A percentile compares a stretch with the other conserved stretches of the same genome.
Conservation (phyloP, 2,888 invertebrate species). For the Rugalucina vietnamica region DNA sequence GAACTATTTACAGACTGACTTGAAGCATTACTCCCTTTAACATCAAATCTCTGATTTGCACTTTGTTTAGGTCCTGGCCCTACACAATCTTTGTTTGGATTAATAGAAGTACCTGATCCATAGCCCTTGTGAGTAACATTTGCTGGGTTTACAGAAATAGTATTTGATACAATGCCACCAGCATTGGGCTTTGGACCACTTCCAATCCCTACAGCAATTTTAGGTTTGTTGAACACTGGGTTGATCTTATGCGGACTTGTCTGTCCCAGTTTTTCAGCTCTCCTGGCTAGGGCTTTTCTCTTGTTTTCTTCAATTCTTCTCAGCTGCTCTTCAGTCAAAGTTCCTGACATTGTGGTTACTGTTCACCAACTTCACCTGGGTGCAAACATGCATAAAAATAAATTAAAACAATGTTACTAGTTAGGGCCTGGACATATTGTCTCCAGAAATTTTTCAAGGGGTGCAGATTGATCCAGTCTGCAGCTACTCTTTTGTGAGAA, state of each 20-base stretch:
- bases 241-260: neutral
- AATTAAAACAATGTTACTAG: no score
- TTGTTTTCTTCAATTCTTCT: slow-evolving; percentile 84
- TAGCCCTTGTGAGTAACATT: neutral
- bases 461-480: no score
- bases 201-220: neutral
- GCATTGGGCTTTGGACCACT: neutral
- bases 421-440: no score
- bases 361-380: no score
- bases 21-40: neutral
- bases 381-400: no score
- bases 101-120: neutral
- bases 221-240: neutral
- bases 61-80: neutral
- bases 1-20: no score
- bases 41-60: no score
- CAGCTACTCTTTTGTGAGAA: no score
- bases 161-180: neutral
- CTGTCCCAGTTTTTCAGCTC: slow-evolving; percentile 64
- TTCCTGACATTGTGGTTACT: neutral
- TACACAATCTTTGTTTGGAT: neutral
- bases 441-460: no score
- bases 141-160: neutral
- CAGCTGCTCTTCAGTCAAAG: slow-evolving; percentile 84
- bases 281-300: slow-evolving; percentile 83